A percentile compares a stretch with the other conserved stretches of the same genome.
Conservation (phyloP, 2,113 vertebrate species). For the Castor canadensis region DNA sequence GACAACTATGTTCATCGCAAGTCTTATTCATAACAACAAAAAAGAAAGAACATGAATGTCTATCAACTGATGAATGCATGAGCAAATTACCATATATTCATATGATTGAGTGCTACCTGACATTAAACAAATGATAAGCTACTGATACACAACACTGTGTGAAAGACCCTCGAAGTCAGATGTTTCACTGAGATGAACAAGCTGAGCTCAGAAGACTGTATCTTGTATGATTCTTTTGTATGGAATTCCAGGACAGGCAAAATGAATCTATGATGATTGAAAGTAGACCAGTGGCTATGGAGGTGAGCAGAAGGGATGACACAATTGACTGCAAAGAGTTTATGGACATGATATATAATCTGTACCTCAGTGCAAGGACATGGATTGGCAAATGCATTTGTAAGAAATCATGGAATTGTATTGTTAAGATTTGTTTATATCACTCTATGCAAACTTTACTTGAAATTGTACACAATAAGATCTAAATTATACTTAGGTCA, state of each 20-base stretch:
- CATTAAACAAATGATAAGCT: background rate
- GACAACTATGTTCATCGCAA: background rate
- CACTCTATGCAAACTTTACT: background rate
- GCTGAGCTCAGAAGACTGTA: background rate
- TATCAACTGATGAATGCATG: background rate
- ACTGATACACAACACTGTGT: background rate
- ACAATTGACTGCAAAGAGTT: background rate
- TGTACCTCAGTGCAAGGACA: background rate
- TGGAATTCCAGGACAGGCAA: background rate
- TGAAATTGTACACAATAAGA: background rate
- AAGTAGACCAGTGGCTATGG: background rate
- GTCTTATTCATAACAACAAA: background rate
- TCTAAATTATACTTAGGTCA: slow-evolving; percentile 16
- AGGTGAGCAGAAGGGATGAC: background rate
- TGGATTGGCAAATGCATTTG: background rate
- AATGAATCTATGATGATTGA: background rate
- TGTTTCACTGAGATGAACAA: background rate
- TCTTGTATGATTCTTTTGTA: background rate
- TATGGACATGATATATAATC: background rate
- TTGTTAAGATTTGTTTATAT: background rate
- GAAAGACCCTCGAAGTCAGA: background rate
- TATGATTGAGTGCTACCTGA: background rate
- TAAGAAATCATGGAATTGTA: background rate
- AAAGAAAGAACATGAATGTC: background rate
- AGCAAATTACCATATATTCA: background rate